These are phyloP conservation scores for Leucoraja erinaceus DNA, from an alignment of 2,113 vertebrate species.

Conservation along the genomic window DNA sequence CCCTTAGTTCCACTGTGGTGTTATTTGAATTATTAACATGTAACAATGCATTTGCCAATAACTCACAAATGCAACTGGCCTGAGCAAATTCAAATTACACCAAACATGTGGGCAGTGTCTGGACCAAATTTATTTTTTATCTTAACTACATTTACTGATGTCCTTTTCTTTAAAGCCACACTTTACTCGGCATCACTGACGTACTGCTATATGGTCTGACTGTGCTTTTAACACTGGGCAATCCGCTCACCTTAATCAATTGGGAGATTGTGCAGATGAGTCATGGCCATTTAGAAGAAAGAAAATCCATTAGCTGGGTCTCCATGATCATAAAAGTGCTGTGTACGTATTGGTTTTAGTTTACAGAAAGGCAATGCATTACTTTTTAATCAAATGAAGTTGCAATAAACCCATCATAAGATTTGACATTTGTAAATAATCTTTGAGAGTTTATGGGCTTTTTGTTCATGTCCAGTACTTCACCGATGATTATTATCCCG, in stretches of 20 bases:
- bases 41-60: neutral
- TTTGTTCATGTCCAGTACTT: neutral
- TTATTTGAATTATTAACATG: neutral
- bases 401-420: neutral
- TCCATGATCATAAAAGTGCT: neutral
- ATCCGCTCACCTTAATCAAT: conserved; percentile 3
- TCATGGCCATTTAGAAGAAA: conserved; percentile 29
- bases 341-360: neutral
- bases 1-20: neutral
- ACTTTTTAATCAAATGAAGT: conserved; percentile 25
- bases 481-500: neutral
- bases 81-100: neutral
- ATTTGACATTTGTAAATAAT: conserved; percentile 1
- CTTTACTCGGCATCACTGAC: neutral
- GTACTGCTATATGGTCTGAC: neutral
- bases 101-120: neutral
- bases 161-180: neutral
- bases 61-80: neutral
- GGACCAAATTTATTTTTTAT: neutral
- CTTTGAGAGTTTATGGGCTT: neutral
- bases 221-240: neutral
- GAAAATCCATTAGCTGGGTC: neutral
- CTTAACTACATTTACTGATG: neutral
- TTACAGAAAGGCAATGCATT: neutral
- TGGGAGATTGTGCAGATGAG: neutral